These are phyloP conservation scores for Drosophila rhopaloa DNA, from an alignment of 1,140 invertebrate genomes.

Conservation along the genomic window DNA sequence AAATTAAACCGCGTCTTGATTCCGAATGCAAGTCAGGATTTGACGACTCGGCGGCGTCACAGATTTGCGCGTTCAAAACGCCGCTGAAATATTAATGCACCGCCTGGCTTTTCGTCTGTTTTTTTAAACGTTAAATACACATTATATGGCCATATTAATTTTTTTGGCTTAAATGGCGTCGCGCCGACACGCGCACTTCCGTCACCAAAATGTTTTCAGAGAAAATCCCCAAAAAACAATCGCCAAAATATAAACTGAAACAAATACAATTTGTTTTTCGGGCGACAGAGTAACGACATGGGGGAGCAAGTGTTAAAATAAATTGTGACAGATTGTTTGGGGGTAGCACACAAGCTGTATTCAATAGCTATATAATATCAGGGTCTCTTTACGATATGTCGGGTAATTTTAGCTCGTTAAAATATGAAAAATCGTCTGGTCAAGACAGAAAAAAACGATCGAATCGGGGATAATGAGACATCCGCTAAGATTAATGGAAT, in stretches of 20 bases:
- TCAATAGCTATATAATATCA: slow-evolving; percentile 60
- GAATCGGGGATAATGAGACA: slow-evolving; percentile 17
- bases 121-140: slow-evolving; percentile 37
- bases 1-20: slow-evolving; percentile 51
- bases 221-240: slow-evolving; percentile 55
- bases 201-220: slow-evolving; percentile 55
- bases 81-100: slow-evolving; percentile 59
- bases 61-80: slow-evolving; percentile 39
- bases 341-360: slow-evolving; percentile 10
- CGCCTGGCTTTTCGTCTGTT: slow-evolving; percentile 16
- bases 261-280: slow-evolving; percentile 33
- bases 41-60: slow-evolving; percentile 56
- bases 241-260: slow-evolving; percentile 14
- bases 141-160: slow-evolving; percentile 37
- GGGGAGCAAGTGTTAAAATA: slow-evolving; percentile 59
- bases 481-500: slow-evolving; percentile 34
- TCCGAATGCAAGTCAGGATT: slow-evolving; percentile 56
- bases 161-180: slow-evolving; percentile 55
- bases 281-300: slow-evolving; percentile 51
- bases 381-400: slow-evolving; percentile 62
- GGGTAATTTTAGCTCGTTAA: slow-evolving; percentile 61
- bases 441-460: slow-evolving; percentile 20
- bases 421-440: slow-evolving; percentile 56
- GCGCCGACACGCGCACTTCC: slow-evolving; percentile 70
- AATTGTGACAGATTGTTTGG: slow-evolving; percentile 63